A percentile compares a stretch with the other conserved stretches of the same genome.
These are phyloP conservation scores for Plagodis pulveraria DNA, from an alignment of 2,888 invertebrate genomes.

Conservation along the genomic window DNA sequence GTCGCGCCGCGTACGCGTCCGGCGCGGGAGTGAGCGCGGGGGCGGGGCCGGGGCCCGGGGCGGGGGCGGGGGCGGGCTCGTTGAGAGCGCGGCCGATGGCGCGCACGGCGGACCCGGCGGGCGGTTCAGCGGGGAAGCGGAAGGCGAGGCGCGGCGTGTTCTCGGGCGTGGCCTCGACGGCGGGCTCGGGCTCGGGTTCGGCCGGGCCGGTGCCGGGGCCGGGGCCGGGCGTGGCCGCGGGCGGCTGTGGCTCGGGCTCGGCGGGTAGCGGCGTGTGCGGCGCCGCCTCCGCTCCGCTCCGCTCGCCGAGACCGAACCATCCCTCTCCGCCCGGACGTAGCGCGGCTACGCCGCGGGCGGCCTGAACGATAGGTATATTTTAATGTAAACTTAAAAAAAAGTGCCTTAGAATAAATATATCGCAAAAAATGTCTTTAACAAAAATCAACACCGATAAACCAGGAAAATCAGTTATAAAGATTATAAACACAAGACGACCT, in stretches of 20 bases:
- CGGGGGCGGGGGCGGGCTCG: too few species aligned
- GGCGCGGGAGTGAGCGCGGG: conserved; percentile 52
- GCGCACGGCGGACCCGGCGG: neutral
- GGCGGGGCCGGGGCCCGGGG: conserved; percentile 40
- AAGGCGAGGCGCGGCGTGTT: conserved; percentile 87
- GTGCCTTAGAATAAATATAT: too few species aligned
- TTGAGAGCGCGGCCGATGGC: neutral
- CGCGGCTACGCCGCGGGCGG: conserved; percentile 90
- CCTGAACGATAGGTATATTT: conserved; percentile 84
- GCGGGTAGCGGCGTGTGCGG: conserved; percentile 80
- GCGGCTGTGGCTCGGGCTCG: conserved; percentile 57
- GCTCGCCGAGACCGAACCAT: conserved; percentile 75
- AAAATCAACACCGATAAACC: too few species aligned
- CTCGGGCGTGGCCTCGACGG: conserved; percentile 95
- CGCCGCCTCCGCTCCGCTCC: conserved; percentile 74
- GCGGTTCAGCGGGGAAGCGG: conserved; percentile 63
- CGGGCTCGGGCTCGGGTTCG: conserved; percentile 89
- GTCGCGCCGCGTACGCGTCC: conserved; percentile 58
- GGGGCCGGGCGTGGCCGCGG: conserved; percentile 65
- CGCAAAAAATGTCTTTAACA: too few species aligned
- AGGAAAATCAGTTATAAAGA: neutral
- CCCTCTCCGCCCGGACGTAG: conserved; percentile 73
- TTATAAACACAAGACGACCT: neutral
- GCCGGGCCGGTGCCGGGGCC: conserved; percentile 88
- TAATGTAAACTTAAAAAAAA: too few species aligned